phyloP scores from a whole-genome alignment of 2,797 vertebrate genomes.

The Typhlichthys eigenmanni region DNA sequence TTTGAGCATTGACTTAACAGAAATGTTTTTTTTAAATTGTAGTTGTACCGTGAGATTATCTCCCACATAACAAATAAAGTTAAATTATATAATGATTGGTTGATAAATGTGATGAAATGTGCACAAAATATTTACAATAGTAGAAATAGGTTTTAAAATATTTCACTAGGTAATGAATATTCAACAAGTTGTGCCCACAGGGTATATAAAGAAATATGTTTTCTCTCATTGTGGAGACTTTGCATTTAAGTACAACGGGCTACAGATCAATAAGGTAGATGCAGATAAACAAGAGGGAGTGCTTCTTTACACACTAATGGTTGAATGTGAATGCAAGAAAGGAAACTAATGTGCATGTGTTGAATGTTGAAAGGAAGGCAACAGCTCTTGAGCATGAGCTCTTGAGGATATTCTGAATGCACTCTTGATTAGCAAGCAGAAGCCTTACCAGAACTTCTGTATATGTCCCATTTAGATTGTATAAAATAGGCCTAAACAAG shows the following conservation, averaged over 20 bases:
- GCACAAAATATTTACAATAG: too few species aligned
- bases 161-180: too few species aligned
- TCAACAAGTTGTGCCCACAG: too few species aligned
- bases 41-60: too few species aligned
- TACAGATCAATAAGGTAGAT: constrained; percentile 22
- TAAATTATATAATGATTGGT: too few species aligned
- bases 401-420: constrained; percentile 13
- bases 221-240: neutral
- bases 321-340: constrained; percentile 17
- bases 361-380: neutral
- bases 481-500: too few species aligned
- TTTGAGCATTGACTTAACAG: too few species aligned
- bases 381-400: neutral
- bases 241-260: constrained; percentile 8
- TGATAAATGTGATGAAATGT: too few species aligned
- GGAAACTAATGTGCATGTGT: constrained; percentile 2
- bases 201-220: neutral
- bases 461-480: too few species aligned
- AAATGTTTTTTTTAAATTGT: too few species aligned
- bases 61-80: too few species aligned
- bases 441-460: constrained; percentile 17
- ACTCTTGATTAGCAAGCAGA: neutral
- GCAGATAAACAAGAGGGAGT: constrained; percentile 30
- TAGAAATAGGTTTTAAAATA: too few species aligned
- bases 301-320: constrained; percentile 35